Base-by-base conservation (phyloP, 2,113 vertebrate species). In the Rhabdornis inornatus region DNA sequence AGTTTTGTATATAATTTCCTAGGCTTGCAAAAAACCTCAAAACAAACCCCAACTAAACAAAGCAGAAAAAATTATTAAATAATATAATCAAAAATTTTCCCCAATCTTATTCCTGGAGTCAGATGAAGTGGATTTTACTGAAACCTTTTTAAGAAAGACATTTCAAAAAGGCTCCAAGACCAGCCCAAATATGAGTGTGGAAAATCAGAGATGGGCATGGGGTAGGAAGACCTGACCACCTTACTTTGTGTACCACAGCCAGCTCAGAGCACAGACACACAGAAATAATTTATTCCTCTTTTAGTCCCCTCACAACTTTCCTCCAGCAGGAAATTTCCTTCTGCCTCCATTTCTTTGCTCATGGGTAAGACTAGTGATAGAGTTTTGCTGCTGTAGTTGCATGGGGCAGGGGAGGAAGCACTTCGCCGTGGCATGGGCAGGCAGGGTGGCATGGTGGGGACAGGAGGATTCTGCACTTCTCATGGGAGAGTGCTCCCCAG, bases 371-470 rank as follows among this genome's bases (percentile, higher is more conserved):
- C 1, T 8, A 21, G 31, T 2, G 37, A 35, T 17, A 18, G 75
- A 63, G 61, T 39, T 82, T 66, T 68, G 52, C 75, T 79, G n/a
- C 23, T 6, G 45, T 6, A 9, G 45, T 44, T 2, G 2, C 21
- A 0, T 4, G 18, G 61, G 33, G 27, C 53, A 42, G 33, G 13
- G 44, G 5, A 47, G 0, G 4, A 83, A 68, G 53, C 0, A 0
- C 55, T 74, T 42, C 31, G 37, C 37, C 9, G 0, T 20, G 39
- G 44, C 44, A 15, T 0, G 7, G 40, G 11, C n/a, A 20, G 77
- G 53, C 59, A 55, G 39, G n/a, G 30, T 52, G 55, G 11, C 4
- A 0, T 5, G 49, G 37, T 15, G 27, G 17, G 57, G 49, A 21
- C 2, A 4, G 80, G 24, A 57, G 49, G 27, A 30, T 59, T 42